Evolutionary conservation across 2,888 invertebrate species (phyloP), one percentile per base, ranked within the genome.

Genomic region (Ormyrus nitidulus): DNA sequence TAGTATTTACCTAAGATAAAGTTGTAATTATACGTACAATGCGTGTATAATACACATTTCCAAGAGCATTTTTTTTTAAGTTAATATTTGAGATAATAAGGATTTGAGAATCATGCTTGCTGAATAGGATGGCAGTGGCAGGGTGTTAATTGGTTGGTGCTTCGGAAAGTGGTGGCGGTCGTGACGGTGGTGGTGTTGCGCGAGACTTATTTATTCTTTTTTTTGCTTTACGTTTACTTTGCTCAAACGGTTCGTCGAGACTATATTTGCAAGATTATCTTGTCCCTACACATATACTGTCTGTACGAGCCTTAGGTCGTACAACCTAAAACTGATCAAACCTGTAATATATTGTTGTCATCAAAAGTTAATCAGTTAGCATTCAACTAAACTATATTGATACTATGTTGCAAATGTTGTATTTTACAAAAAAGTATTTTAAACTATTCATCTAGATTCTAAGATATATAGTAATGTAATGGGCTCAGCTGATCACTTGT

Each of bases 131-230:
- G 87, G 85, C 86, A 88, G 88, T 89, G 87, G 84, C 89, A 85
- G 88, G 88, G 88, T 89, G 89, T 89, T 82, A 71, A 79, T 78
- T 88, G 86, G 87, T 80, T 88, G 87, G 88, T 89, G 89, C 89
- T 79, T 89, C 89, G 89, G 88, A 89, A 87, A 89, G 87, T 84
- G 78, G 84, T 84, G 76, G 85, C 83, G 74, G 84, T 84, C 72
- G 79, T 82, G 79, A 71, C 62, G 81, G 83, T 83, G 75, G 81
- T 83, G 82, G 69, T 81, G 81, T 78, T 77, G 75, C 72, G 68
- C 73, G 61, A 56, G n/a, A 64, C 34, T 66, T 62, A 77, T 62
- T 64, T 69, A 54, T 53, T 68, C 11, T 61, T 62, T 46, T 49
- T 65, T 13, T 69, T 54, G 2, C 48, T 66, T 64, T 69, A n/a